A percentile compares a stretch with the other conserved stretches of the same genome.
Conservation (phyloP, 1,140 invertebrate species). For the Cherax destructor region DNA sequence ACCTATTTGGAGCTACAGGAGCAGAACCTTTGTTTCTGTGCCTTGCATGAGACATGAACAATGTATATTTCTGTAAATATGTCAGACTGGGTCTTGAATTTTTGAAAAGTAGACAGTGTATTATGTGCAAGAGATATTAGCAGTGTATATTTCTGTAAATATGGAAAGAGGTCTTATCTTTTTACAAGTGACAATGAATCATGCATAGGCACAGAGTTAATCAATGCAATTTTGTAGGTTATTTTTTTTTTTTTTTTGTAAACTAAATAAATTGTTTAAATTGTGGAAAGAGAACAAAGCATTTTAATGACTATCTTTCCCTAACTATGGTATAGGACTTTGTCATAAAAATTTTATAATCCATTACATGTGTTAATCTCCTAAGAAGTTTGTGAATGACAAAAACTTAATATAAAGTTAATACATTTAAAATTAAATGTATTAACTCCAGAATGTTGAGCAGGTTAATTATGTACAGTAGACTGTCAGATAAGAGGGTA, state of each 20-base stretch:
- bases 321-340: background rate
- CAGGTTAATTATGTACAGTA: too few relatives aligned
- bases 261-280: background rate
- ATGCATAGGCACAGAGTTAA: conserved; percentile 32
- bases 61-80: conserved; percentile 34
- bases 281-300: background rate
- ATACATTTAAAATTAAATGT: too few relatives aligned
- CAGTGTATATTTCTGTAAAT: conserved; percentile 26
- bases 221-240: conserved; percentile 19
- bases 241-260: background rate
- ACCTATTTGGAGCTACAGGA: background rate
- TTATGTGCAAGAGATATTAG: conserved; percentile 8
- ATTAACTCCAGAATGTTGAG: too few relatives aligned
- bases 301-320: background rate
- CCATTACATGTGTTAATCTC: too few relatives aligned
- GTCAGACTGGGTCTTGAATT: background rate
- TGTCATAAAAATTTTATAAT: background rate
- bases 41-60: conserved; percentile 23
- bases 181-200: background rate
- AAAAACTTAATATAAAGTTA: too few relatives aligned
- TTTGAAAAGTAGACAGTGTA: too few relatives aligned
- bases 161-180: conserved; percentile 2
- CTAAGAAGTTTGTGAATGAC: too few relatives aligned
- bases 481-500: too few relatives aligned
- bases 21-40: background rate